Evolutionary conservation across 1,140 invertebrate genomes (phyloP).

Genomic region (Rhopalosiphum maidis): DNA sequence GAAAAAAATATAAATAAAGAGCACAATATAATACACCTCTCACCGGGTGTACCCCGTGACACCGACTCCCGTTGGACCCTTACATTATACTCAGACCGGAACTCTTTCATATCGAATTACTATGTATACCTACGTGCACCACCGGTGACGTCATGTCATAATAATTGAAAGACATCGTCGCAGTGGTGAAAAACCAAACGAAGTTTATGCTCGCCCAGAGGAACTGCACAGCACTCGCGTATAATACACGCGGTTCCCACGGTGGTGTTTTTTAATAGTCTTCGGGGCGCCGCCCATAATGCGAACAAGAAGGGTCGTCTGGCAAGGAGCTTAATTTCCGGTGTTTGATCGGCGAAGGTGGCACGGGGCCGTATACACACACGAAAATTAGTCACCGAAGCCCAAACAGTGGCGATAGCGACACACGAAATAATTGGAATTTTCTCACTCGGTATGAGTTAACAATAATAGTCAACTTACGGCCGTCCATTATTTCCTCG

Average conservation of each 20-base stretch:
- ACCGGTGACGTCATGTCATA: conserved; percentile 20
- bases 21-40: background rate
- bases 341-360: background rate
- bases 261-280: conserved; percentile 44
- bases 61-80: background rate
- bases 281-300: background rate
- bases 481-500: background rate
- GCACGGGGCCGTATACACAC: background rate
- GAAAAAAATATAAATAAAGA: background rate
- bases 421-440: conserved; percentile 18
- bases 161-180: conserved; percentile 18
- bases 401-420: background rate
- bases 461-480: background rate
- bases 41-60: background rate
- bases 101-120: conserved; percentile 45
- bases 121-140: background rate
- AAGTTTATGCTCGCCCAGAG: background rate
- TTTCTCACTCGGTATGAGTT: background rate
- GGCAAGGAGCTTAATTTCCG: conserved; percentile 47
- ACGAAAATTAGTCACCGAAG: conserved; percentile 43
- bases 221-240: background rate
- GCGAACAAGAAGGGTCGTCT: background rate
- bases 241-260: background rate
- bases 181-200: conserved; percentile 4
- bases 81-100: conserved; percentile 30